Percentiles rank a stretch among this genome's conserved stretches.
phyloP scores from a whole-genome alignment of 2,888 invertebrate genomes.

The Desoria tigrina region DNA sequence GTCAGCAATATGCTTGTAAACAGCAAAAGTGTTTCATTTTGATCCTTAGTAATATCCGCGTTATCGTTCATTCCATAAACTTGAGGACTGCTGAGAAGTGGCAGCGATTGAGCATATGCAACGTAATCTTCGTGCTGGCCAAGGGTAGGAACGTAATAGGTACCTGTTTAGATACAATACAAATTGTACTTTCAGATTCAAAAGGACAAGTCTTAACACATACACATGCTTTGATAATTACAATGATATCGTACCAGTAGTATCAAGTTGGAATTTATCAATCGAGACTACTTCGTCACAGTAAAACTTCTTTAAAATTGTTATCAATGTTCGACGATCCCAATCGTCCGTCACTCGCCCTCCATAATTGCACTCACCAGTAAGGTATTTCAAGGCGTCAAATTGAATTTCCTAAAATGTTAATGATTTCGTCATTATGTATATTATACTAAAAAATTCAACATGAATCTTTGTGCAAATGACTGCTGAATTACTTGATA shows the following conservation, averaged over 20 bases:
- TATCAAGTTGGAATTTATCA: slow-evolving; percentile 26
- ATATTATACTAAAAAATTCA: too few relatives aligned
- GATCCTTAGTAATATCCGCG: slow-evolving; percentile 88
- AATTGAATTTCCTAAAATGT: slow-evolving; percentile 76
- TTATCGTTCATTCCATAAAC: slow-evolving; percentile 92
- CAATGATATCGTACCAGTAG: too few relatives aligned
- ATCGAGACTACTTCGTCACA: slow-evolving; percentile 11
- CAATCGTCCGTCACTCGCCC: slow-evolving; percentile 94
- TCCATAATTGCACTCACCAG: slow-evolving; percentile 95
- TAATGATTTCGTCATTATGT: too few relatives aligned
- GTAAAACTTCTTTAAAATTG: slow-evolving; percentile 25
- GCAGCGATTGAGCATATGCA: too few relatives aligned
- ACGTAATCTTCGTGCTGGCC: too few relatives aligned
- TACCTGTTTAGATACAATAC: too few relatives aligned
- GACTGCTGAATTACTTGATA: too few relatives aligned
- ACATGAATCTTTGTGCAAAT: too few relatives aligned
- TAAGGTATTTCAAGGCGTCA: slow-evolving; percentile 83
- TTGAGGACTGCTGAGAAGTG: slow-evolving; percentile 64
- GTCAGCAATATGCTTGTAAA: slow-evolving; percentile 28
- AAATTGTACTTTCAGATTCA: too few relatives aligned
- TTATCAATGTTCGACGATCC: slow-evolving; percentile 69
- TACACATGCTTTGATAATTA: too few relatives aligned
- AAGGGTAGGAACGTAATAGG: too few relatives aligned
- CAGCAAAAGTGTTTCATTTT: slow-evolving; percentile 65
- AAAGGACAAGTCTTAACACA: too few relatives aligned